Percentiles rank a stretch among this genome's conserved stretches.
These are phyloP conservation scores for Colius striatus DNA, from an alignment of 2,113 vertebrate species.

Conservation along the genomic window DNA sequence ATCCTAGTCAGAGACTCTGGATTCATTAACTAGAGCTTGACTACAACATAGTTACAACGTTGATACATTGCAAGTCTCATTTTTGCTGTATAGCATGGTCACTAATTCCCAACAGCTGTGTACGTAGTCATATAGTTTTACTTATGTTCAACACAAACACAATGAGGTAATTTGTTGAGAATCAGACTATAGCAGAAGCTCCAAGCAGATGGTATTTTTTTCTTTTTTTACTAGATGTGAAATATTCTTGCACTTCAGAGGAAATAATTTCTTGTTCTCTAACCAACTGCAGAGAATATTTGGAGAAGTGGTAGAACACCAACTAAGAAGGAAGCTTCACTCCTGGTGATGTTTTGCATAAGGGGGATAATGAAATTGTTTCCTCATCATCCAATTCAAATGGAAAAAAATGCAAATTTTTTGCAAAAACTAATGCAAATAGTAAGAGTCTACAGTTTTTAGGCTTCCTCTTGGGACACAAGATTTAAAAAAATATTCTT, in stretches of 20 bases:
- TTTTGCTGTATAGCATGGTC: rapidly evolving
- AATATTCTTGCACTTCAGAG: slow-evolving; percentile 1
- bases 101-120: background rate
- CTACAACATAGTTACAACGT: rapidly evolving
- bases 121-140: background rate
- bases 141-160: background rate
- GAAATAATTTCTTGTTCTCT: background rate
- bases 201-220: background rate
- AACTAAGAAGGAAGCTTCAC: background rate
- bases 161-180: slow-evolving; percentile 14
- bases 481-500: background rate
- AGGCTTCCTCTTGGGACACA: background rate
- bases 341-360: background rate
- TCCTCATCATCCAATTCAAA: background rate
- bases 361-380: background rate
- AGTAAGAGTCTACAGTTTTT: background rate
- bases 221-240: background rate
- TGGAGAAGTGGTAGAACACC: background rate
- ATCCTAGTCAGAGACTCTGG: background rate
- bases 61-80: background rate
- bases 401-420: background rate
- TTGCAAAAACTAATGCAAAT: background rate
- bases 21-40: background rate
- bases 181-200: rapidly evolving
- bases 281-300: background rate